phyloP scores from a whole-genome alignment of 2,113 vertebrate genomes.

The Upupa epops region DNA sequence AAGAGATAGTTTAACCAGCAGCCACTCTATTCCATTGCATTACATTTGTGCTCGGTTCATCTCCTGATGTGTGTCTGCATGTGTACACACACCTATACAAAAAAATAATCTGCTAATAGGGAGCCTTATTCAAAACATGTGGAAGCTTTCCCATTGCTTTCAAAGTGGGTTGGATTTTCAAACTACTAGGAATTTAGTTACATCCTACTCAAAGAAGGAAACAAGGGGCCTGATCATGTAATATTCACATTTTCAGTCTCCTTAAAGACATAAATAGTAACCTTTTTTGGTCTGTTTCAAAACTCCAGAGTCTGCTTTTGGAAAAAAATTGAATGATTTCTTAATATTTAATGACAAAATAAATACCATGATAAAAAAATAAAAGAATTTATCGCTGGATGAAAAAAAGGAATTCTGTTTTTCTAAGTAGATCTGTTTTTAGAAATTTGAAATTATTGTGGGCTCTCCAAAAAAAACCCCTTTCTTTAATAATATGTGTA shows the following conservation, averaged over 20 bases:
- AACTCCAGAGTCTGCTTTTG: background rate
- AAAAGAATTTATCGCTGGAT: background rate
- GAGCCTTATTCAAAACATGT: background rate
- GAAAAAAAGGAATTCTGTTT: background rate
- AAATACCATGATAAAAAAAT: rapidly evolving
- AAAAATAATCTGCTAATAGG: background rate
- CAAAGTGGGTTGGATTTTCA: background rate
- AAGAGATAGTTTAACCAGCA: background rate
- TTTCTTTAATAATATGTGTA: background rate
- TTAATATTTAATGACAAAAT: background rate
- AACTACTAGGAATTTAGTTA: background rate
- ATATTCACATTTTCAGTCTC: background rate
- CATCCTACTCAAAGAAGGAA: background rate
- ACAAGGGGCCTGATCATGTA: background rate
- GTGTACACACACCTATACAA: no score
- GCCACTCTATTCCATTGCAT: background rate
- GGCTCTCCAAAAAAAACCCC: background rate
- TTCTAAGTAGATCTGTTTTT: background rate
- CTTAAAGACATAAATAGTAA: background rate
- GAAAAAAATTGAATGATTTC: background rate
- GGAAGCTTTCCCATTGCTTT: background rate
- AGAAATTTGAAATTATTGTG: background rate
- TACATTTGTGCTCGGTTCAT: background rate
- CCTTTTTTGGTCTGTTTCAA: background rate
- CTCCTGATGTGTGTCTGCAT: background rate